Evolutionary conservation across 2,888 invertebrate genomes (phyloP).

Genomic region (Rosalia funebris): DNA sequence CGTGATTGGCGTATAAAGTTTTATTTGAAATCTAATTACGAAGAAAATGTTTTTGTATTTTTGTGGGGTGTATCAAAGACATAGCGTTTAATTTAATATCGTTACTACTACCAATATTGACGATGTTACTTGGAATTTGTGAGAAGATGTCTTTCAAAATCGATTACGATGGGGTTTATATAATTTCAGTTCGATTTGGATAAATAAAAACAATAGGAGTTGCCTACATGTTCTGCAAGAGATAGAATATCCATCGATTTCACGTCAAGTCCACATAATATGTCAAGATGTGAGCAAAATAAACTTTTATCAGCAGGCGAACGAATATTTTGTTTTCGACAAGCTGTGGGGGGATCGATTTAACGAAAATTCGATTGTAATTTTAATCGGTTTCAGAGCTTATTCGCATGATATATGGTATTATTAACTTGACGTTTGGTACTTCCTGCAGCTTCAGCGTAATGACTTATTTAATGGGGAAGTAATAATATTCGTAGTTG

Average conservation of each 20-base stretch:
- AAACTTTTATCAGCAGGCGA: background rate
- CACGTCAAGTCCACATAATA: background rate
- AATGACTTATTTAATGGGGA: slow-evolving; percentile 1
- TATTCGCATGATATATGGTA: background rate
- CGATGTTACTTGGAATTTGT: no score
- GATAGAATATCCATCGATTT: slow-evolving; percentile 4
- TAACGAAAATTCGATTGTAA: background rate
- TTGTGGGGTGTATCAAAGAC: no score
- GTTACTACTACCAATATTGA: no score
- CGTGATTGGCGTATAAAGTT: no score
- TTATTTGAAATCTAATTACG: no score
- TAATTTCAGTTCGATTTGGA: no score
- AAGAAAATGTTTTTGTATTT: no score
- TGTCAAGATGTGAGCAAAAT: background rate
- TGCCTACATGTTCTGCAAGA: background rate
- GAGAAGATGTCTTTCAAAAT: no score
- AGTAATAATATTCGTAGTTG: background rate
- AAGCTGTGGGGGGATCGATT: background rate
- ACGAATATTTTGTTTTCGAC: slow-evolving; percentile 7
- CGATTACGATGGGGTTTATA: no score
- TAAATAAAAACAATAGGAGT: no score
- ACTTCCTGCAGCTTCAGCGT: background rate
- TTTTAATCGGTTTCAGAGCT: background rate
- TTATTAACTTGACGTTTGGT: no score
- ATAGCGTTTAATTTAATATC: no score